phyloP scores from a whole-genome alignment of 2,113 vertebrate genomes.

The Phrynocephalus versicolor region DNA sequence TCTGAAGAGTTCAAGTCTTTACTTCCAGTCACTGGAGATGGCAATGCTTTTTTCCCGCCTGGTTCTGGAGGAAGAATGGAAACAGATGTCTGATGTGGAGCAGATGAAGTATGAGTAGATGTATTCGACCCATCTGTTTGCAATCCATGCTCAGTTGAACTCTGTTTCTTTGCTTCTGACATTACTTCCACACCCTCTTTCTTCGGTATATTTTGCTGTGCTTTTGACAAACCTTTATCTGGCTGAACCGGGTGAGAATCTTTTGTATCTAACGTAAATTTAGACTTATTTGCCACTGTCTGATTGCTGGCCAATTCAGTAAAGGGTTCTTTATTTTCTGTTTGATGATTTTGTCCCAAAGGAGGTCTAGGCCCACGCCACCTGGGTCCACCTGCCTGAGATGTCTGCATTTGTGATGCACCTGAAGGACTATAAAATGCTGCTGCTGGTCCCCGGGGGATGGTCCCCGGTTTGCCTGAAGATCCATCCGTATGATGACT shows the following conservation, averaged over 20 bases:
- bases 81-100: conserved; percentile 55
- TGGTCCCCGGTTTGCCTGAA: conserved; percentile 74
- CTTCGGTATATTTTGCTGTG: conserved; percentile 72
- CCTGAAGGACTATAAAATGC: conserved; percentile 77
- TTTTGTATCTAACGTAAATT: conserved; percentile 63
- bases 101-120: conserved; percentile 58
- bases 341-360: conserved; percentile 72
- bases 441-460: conserved; percentile 79
- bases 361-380: conserved; percentile 74
- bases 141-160: conserved; percentile 73
- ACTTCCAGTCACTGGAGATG: conserved; percentile 60
- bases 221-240: conserved; percentile 67
- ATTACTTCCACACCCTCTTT: conserved; percentile 69
- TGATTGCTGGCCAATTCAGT: conserved; percentile 68
- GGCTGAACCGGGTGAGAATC: conserved; percentile 62
- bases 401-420: conserved; percentile 67
- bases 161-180: conserved; percentile 74
- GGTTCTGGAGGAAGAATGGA: conserved; percentile 63
- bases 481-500: conserved; percentile 73
- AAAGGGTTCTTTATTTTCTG: conserved; percentile 76
- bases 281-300: conserved; percentile 68
- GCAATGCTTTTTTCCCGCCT: conserved; percentile 40
- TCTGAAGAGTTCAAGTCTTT: conserved; percentile 70
- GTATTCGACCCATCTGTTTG: conserved; percentile 73
- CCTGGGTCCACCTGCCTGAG: conserved; percentile 72